phyloP scores from a whole-genome alignment of 2,888 invertebrate genomes.

The Drosophila crucigera region DNA sequence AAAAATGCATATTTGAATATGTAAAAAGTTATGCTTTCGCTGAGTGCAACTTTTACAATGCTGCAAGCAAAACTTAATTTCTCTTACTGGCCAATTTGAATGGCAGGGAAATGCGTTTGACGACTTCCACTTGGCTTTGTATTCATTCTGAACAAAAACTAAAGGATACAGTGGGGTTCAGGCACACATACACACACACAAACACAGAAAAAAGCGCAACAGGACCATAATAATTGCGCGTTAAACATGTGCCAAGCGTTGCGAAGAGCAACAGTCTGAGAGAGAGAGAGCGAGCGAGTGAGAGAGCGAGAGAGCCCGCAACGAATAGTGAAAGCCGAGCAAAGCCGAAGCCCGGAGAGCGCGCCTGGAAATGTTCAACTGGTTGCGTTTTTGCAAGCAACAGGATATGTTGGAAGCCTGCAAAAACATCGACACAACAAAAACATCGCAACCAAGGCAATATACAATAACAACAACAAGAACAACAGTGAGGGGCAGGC shows the following conservation, averaged over 20 bases:
- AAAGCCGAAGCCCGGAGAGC: conserved; percentile 58
- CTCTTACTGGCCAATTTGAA: conserved; percentile 35
- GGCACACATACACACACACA: conserved; percentile 39
- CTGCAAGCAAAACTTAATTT: conserved; percentile 16
- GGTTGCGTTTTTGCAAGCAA: conserved; percentile 77
- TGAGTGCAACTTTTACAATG: conserved; percentile 5
- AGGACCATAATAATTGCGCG: conserved; percentile 79
- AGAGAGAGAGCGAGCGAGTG: background rate
- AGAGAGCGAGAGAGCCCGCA: conserved; percentile 6
- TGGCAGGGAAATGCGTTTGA: conserved; percentile 42
- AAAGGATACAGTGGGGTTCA: conserved; percentile 28
- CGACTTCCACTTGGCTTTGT: conserved; percentile 52
- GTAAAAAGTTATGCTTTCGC: background rate
- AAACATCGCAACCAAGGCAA: conserved; percentile 64
- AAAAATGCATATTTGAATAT: background rate
- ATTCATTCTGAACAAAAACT: conserved; percentile 31
- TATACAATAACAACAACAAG: conserved; percentile 27
- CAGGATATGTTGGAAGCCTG: conserved; percentile 77
- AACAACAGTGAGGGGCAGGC: conserved; percentile 27
- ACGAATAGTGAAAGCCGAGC: conserved; percentile 31
- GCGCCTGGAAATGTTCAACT: conserved; percentile 76
- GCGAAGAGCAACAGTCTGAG: conserved; percentile 60
- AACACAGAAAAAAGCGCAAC: conserved; percentile 72
- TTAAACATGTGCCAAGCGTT: conserved; percentile 75
- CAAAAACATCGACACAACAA: conserved; percentile 65